Conservation (phyloP, 1,140 invertebrate genomes). For the Berghia stephanieae region DNA sequence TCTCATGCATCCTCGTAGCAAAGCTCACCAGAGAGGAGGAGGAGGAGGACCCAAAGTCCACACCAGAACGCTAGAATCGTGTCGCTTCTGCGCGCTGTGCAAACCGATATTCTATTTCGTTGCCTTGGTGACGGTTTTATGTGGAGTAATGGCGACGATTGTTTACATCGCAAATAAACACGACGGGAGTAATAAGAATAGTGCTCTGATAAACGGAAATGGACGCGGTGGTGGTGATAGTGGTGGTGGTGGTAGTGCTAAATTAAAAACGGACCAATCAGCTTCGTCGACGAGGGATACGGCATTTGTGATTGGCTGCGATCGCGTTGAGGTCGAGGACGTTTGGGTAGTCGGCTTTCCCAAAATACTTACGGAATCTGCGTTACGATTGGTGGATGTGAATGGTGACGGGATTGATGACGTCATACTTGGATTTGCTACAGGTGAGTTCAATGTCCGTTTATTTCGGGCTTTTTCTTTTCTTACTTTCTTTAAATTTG, state of each 20-base stretch:
- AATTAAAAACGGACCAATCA: neutral
- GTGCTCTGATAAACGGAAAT: neutral
- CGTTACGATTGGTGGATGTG: conserved; percentile 77
- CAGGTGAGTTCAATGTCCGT: conserved; percentile 70
- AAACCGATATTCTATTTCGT: conserved; percentile 53
- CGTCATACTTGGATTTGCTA: conserved; percentile 82
- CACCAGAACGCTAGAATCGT: conserved; percentile 44
- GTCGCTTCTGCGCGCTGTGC: conserved; percentile 45
- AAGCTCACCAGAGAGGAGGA: too few species aligned
- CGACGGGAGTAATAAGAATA: neutral
- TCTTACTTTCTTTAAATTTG: neutral
- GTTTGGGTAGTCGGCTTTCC: conserved; percentile 80
- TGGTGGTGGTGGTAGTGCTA: neutral
- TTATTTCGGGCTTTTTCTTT: neutral
- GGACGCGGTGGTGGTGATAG: neutral
- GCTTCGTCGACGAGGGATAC: neutral
- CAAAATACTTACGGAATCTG: conserved; percentile 80
- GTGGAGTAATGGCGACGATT: conserved; percentile 48
- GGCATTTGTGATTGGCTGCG: conserved; percentile 68
- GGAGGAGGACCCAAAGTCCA: conserved; percentile 42
- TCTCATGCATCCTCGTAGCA: conserved; percentile 54
- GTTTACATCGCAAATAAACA: conserved; percentile 50
- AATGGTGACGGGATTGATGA: conserved; percentile 80
- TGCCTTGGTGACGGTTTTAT: conserved; percentile 45
- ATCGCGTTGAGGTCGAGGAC: conserved; percentile 74